Evolutionary conservation across 1,140 invertebrate genomes (phyloP).

Genomic region (Drosophila mauritiana): DNA sequence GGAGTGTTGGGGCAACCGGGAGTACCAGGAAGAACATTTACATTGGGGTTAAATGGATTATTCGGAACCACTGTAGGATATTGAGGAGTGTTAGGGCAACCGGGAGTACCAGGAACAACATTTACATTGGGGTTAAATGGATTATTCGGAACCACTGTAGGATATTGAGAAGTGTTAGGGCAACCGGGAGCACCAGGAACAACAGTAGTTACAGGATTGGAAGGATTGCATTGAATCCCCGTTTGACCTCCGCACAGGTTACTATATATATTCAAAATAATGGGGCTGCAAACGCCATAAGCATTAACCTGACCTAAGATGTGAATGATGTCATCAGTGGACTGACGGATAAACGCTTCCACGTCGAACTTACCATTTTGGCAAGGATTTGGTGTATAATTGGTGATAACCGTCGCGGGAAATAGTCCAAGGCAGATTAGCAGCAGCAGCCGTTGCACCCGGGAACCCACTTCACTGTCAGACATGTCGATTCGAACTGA

Average conservation of each 20-base stretch:
- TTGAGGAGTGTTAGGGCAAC: slow-evolving; percentile 4
- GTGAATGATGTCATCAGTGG: background rate
- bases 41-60: slow-evolving; percentile 1
- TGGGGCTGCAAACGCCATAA: slow-evolving; percentile 17
- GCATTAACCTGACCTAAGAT: slow-evolving; percentile 17
- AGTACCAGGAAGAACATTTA: background rate
- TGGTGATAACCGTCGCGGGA: slow-evolving; percentile 16
- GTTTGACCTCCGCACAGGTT: slow-evolving; percentile 2
- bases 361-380: slow-evolving; percentile 32
- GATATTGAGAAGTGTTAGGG: background rate
- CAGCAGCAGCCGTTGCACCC: slow-evolving; percentile 26
- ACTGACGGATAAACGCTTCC: background rate
- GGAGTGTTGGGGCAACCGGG: slow-evolving; percentile 21
- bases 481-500: slow-evolving; percentile 64
- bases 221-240: background rate
- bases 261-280: slow-evolving; percentile 19
- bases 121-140: too few species aligned
- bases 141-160: background rate
- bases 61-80: background rate
- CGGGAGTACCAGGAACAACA: background rate
- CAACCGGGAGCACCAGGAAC: background rate
- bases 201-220: background rate
- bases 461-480: slow-evolving; percentile 42
- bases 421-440: slow-evolving; percentile 8
- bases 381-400: slow-evolving; percentile 20